A percentile compares a stretch with the other conserved stretches of the same genome.
phyloP scores from a whole-genome alignment of 2,113 vertebrate genomes.

The Emydocephalus ijimae region DNA sequence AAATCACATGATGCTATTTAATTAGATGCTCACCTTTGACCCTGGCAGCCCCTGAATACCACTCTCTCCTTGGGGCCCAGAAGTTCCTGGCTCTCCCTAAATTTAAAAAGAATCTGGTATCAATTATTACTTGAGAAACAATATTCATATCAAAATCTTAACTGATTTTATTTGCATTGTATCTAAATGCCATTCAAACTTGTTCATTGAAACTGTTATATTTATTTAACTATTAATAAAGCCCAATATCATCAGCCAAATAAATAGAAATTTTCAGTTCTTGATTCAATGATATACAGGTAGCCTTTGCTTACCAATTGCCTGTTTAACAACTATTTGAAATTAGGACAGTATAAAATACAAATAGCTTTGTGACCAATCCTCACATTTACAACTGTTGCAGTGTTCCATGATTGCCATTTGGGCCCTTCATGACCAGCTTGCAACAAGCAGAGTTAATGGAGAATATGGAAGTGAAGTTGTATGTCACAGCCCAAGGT shows the following conservation, averaged over 20 bases:
- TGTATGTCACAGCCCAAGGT: not conserved
- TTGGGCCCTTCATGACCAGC: not conserved
- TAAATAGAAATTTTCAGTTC: not conserved
- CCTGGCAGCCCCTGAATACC: constrained; percentile 64
- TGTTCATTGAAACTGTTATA: accelerated
- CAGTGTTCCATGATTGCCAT: not conserved
- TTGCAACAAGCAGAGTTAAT: not conserved
- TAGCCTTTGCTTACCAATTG: not conserved
- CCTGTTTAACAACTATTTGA: not conserved
- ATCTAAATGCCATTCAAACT: not conserved
- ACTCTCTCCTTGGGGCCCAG: constrained; percentile 56
- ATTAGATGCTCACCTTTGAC: constrained; percentile 56
- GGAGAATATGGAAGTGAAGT: not conserved
- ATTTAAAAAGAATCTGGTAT: constrained; percentile 2
- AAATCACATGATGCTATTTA: not conserved
- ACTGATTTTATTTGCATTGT: not conserved
- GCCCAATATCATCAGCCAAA: not conserved
- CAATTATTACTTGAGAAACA: not conserved
- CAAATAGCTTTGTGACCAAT: not conserved
- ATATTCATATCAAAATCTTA: not conserved
- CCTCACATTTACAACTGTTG: not conserved
- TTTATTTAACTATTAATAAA: not conserved
- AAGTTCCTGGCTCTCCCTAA: constrained; percentile 67
- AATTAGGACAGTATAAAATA: not conserved
- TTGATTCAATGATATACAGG: not conserved